These are phyloP conservation scores for Corydoras maculifer DNA, from an alignment of 2,113 vertebrate genomes.

Conservation along the genomic window DNA sequence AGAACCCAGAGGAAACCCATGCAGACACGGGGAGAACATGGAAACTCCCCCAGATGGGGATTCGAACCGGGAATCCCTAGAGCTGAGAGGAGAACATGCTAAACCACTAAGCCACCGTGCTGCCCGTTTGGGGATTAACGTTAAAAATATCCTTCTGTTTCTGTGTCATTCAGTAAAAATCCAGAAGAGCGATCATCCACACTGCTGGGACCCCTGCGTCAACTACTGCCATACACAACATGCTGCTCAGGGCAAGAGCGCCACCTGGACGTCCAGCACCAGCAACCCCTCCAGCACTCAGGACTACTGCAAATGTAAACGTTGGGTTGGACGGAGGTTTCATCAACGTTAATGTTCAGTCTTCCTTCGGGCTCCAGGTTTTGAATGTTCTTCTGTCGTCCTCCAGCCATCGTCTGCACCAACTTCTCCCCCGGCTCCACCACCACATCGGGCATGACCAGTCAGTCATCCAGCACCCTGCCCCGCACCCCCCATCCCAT, in stretches of 20 bases:
- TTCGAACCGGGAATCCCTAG: too few species aligned
- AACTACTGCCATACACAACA: constrained; percentile 77
- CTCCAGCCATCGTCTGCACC: constrained; percentile 80
- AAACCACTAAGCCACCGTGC: too few species aligned
- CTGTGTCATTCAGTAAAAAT: constrained; percentile 67
- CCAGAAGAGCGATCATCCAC: constrained; percentile 76
- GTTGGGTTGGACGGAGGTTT: too few species aligned
- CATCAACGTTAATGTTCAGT: too few species aligned
- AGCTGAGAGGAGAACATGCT: too few species aligned
- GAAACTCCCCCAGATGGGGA: too few species aligned
- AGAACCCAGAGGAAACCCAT: too few species aligned
- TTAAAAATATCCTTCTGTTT: background rate
- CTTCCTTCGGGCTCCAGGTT: too few species aligned
- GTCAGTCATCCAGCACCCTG: constrained; percentile 82
- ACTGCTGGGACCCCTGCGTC: constrained; percentile 77
- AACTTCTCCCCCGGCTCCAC: constrained; percentile 84
- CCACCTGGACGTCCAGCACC: constrained; percentile 65
- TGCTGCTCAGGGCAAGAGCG: constrained; percentile 69
- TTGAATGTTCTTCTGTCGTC: background rate
- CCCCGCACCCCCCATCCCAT: constrained; percentile 79
- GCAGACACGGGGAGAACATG: too few species aligned
- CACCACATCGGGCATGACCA: constrained; percentile 74
- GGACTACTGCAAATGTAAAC: constrained; percentile 79
- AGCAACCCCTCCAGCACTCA: constrained; percentile 59
- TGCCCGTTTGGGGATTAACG: background rate